These are phyloP conservation scores for Fregata magnificens DNA, from an alignment of 2,113 vertebrate species.

Conservation along the genomic window DNA sequence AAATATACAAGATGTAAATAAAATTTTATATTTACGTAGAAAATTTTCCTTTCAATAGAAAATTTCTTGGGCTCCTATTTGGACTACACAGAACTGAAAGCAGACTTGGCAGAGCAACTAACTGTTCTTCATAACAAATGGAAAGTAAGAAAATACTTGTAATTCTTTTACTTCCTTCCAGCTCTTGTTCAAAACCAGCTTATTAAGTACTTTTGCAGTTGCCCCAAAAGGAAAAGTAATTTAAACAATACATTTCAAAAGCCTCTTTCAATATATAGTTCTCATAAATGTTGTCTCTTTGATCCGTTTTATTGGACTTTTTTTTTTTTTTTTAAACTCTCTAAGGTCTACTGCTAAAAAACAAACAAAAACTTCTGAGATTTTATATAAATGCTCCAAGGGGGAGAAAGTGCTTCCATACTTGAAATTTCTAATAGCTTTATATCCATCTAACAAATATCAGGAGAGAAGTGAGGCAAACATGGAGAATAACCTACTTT, in stretches of 20 bases:
- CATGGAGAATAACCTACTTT: neutral
- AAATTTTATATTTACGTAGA: neutral
- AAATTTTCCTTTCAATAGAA: neutral
- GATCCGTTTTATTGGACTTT: neutral
- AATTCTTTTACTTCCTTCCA: conserved; percentile 32
- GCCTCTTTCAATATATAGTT: neutral
- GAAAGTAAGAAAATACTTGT: conserved; percentile 35
- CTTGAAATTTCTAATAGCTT: neutral
- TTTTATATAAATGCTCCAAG: neutral
- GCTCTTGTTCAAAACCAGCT: neutral
- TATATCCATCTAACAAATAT: neutral
- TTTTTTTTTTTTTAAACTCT: neutral
- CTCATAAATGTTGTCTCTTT: neutral
- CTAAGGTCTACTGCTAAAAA: neutral
- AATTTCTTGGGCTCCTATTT: neutral
- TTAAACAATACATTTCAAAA: neutral
- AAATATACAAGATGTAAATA: neutral
- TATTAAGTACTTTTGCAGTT: conserved; percentile 26
- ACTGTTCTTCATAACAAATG: neutral
- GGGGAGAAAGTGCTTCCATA: neutral
- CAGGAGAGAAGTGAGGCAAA: neutral
- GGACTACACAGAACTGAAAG: neutral
- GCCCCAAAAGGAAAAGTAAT: neutral
- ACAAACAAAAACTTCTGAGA: neutral
- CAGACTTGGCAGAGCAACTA: neutral